phyloP scores from a whole-genome alignment of 2,113 vertebrate genomes.

The Callipepla californica region DNA sequence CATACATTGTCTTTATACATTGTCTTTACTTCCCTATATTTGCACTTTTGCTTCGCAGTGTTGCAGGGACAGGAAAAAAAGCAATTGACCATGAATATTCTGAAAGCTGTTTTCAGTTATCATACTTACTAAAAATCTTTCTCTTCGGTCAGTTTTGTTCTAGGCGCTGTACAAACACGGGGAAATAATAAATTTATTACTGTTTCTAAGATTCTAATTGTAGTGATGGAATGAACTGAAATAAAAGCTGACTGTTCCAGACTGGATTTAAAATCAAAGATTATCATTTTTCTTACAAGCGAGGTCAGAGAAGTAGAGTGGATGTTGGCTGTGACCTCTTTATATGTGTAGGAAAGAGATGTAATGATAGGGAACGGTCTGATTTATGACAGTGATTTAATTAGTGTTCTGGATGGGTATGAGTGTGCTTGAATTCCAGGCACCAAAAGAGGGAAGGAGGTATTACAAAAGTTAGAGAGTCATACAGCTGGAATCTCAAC shows the following conservation, averaged over 20 bases:
- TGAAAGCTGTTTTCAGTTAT: not conserved
- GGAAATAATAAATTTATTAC: not conserved
- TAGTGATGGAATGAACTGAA: not conserved
- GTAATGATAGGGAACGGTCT: not conserved
- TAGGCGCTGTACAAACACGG: not conserved
- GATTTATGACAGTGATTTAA: not conserved
- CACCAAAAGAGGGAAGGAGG: not conserved
- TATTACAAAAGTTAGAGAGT: not conserved
- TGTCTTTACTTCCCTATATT: not conserved
- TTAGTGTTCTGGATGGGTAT: not conserved
- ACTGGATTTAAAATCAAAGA: not conserved
- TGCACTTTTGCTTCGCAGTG: not conserved
- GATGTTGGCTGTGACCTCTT: fast-evolving
- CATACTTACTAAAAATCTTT: not conserved
- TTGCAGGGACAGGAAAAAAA: not conserved
- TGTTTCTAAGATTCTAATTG: not conserved
- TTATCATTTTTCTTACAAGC: not conserved
- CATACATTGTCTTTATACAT: not conserved
- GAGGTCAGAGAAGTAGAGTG: not conserved
- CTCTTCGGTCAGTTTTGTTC: not conserved
- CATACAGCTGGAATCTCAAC: not conserved
- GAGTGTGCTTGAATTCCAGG: not conserved
- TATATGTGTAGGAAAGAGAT: not conserved
- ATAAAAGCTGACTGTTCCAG: not conserved
- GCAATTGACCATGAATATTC: not conserved